Percentiles rank a stretch among this genome's conserved stretches.
These are phyloP conservation scores for Meliscaeva auricollis DNA, from an alignment of 2,888 invertebrate species.

Conservation along the genomic window DNA sequence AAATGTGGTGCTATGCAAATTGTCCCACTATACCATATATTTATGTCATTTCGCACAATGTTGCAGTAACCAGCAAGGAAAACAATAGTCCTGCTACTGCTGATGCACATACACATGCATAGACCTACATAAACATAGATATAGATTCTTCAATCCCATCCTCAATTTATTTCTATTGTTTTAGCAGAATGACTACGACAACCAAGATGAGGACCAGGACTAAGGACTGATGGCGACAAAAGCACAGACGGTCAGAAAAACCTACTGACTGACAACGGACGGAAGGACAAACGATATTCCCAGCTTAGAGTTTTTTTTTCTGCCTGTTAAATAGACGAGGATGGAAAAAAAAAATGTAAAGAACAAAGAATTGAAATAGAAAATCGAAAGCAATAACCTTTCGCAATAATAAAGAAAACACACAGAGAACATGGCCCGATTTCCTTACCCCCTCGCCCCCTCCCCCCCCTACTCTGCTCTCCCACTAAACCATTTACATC, in stretches of 20 bases:
- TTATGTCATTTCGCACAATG: conserved; percentile 54
- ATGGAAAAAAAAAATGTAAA: background rate
- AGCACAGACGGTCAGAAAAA: background rate
- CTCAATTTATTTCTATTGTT: conserved; percentile 46
- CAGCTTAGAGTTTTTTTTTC: conserved; percentile 48
- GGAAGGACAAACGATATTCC: background rate
- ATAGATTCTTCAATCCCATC: conserved; percentile 33
- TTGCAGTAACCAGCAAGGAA: conserved; percentile 58
- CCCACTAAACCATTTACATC: conserved; percentile 1
- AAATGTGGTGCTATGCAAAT: conserved; percentile 50
- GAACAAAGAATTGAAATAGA: background rate
- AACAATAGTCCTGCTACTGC: conserved; percentile 37
- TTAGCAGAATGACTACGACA: conserved; percentile 5
- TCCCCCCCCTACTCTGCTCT: background rate
- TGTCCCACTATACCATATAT: conserved; percentile 40
- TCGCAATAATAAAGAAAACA: conserved; percentile 68
- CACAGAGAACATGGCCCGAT: conserved; percentile 33
- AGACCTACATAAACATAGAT: conserved; percentile 25
- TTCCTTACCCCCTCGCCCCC: background rate
- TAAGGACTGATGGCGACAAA: background rate
- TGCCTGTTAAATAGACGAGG: conserved; percentile 24
- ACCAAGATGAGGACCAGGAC: background rate
- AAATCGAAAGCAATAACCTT: conserved; percentile 74
- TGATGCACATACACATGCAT: background rate
- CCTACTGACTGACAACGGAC: background rate